Conservation (phyloP, 2,113 vertebrate genomes). For the Myocastor coypus region DNA sequence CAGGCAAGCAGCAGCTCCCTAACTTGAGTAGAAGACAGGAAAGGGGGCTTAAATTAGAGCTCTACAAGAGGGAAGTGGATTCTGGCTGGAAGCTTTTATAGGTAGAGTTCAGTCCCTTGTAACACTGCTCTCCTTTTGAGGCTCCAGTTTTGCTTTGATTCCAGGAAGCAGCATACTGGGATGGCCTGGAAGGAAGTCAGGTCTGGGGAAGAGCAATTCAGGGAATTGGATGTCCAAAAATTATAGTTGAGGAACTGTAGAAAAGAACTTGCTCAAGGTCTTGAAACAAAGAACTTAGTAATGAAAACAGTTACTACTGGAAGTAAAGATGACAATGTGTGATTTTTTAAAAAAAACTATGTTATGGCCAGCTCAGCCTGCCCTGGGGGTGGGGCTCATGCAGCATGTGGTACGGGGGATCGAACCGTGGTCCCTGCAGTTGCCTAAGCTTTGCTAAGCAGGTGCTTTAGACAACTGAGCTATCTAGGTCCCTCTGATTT, state of each 20-base stretch:
- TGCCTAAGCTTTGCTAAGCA: too few relatives aligned
- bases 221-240: neutral
- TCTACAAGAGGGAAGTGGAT: neutral
- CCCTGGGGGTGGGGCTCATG: too few relatives aligned
- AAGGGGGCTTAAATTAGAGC: neutral
- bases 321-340: neutral
- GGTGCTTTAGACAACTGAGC: too few relatives aligned
- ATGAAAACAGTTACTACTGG: neutral
- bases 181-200: rapidly evolving
- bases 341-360: too few relatives aligned
- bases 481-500: neutral
- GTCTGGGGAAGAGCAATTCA: neutral
- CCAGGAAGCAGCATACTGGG: rapidly evolving
- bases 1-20: neutral
- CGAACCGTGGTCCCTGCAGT: too few relatives aligned
- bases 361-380: too few relatives aligned
- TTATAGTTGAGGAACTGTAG: neutral
- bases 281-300: neutral
- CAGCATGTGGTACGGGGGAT: too few relatives aligned
- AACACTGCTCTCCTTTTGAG: rapidly evolving
- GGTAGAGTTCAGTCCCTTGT: neutral
- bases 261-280: neutral
- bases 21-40: neutral
- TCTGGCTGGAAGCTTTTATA: neutral
- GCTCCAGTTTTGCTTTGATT: neutral